Evolutionary conservation across 2,797 vertebrate genomes (phyloP).

Genomic region (Coregonus suidteri): DNA sequence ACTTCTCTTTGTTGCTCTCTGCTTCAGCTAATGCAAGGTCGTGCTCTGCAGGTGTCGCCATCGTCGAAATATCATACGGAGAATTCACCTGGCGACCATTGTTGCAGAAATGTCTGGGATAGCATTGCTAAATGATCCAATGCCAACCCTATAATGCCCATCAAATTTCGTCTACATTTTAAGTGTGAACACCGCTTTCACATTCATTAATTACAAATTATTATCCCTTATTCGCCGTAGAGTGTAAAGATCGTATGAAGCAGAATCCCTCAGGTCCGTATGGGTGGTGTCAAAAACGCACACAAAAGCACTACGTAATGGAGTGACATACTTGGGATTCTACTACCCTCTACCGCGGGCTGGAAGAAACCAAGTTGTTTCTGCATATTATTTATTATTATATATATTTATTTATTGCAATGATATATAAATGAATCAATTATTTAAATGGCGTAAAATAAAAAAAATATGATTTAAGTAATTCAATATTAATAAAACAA

Average conservation of each 20-base stretch:
- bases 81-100: constrained; percentile 38
- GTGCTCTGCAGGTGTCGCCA: constrained; percentile 81
- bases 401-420: too few species aligned
- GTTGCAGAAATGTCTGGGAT: constrained; percentile 27
- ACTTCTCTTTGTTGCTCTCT: constrained; percentile 73
- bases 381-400: too few species aligned
- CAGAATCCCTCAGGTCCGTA: constrained; percentile 11
- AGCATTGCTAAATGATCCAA: constrained; percentile 31
- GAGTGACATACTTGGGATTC: constrained; percentile 15
- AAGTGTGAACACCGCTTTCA: not conserved
- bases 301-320: constrained; percentile 77
- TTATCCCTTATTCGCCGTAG: not conserved
- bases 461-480: too few species aligned
- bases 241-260: constrained; percentile 30
- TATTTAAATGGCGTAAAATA: too few species aligned
- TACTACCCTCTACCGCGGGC: constrained; percentile 59
- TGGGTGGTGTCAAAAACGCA: constrained; percentile 54
- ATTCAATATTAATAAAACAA: too few species aligned
- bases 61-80: constrained; percentile 49
- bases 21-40: constrained; percentile 77
- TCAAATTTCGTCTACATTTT: constrained; percentile 49
- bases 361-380: not conserved
- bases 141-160: not conserved
- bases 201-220: not conserved
- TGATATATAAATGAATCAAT: too few species aligned